phyloP scores from a whole-genome alignment of 2,113 vertebrate species.

The Datnioides undecimradiatus region DNA sequence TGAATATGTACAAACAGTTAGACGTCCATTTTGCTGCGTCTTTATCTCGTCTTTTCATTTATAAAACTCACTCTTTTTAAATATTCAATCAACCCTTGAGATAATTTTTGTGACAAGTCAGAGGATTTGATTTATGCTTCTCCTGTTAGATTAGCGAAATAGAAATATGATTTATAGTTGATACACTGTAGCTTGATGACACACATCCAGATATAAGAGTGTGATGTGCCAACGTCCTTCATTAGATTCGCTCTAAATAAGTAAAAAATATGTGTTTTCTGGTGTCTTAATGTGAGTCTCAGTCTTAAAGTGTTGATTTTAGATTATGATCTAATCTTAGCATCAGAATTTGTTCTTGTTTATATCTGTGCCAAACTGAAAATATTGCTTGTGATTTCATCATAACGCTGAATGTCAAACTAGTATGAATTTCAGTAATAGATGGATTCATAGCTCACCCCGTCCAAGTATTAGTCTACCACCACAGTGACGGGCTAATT shows the following conservation, averaged over 20 bases:
- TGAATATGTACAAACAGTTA: constrained; percentile 24
- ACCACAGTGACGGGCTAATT: constrained; percentile 52
- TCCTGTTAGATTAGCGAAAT: constrained; percentile 2
- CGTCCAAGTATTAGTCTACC: constrained; percentile 22
- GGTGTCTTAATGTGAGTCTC: neutral
- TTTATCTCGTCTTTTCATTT: constrained; percentile 20
- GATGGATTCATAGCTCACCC: constrained; percentile 40
- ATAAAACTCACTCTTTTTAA: neutral
- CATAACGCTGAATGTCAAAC: constrained; percentile 22
- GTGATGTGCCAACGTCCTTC: neutral
- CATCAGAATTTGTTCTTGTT: neutral
- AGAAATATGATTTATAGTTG: constrained; percentile 20
- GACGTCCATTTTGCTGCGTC: constrained; percentile 6
- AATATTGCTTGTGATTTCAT: constrained; percentile 37
- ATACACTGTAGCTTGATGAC: neutral
- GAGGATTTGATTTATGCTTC: constrained; percentile 5
- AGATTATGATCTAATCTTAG: neutral
- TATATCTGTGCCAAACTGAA: neutral
- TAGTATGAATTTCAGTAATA: constrained; percentile 29
- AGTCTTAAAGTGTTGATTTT: neutral
- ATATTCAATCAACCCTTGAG: constrained; percentile 32
- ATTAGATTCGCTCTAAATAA: neutral
- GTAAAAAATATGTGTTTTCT: neutral
- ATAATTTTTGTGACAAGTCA: constrained; percentile 24
- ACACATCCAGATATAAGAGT: constrained; percentile 3